Evolutionary conservation across 2,888 invertebrate species (phyloP), one percentile per base, ranked within the genome.

Genomic region (Dichetophora obliterata): DNA sequence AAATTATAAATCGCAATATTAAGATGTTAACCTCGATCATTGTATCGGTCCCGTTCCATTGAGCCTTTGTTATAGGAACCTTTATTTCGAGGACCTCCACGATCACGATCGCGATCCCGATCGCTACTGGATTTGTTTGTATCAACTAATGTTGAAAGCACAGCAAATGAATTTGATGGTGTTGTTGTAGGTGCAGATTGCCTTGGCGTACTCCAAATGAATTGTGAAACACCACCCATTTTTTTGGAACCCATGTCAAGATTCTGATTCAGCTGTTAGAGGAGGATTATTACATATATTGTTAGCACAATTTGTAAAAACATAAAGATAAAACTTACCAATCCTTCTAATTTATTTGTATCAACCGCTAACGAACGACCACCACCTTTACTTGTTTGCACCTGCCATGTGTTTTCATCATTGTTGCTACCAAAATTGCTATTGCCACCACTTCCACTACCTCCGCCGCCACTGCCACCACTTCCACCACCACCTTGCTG

Each of bases 361-460:
- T 89, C 89, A 37, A 88, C 86, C 50, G 84, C 85, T 69, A 84
- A 84, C 6, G 85, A 85, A 19, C 88, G 85, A 78, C 85, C 87
- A 3, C 88, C 84, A 76, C 86, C 86, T 78, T 89, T 89, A 43
- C 88, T 83, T 0, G 87, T 87, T 87, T 88, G 89, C 79, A 90
- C 85, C 50, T 86, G 86, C 89, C 89, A 89, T 14, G 86, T 85
- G 65, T 86, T 88, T 43, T 88, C 88, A 65, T 85, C 83, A 22
- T 82, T 85, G 50, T 79, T 76, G 1, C 74, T 80, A 75, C 82
- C 85, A 0, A 83, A 83, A 78, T 82, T 83, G 11, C 80, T 77
- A 65, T 14, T 73, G 8, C 63, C 57, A 16, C 81, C 76, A 27
- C 77, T 82, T 50, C 77, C 59, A 66, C 69, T 75, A 76, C 72